Conservation (phyloP, 2,888 invertebrate genomes). For the Syrphus vitripennis region DNA sequence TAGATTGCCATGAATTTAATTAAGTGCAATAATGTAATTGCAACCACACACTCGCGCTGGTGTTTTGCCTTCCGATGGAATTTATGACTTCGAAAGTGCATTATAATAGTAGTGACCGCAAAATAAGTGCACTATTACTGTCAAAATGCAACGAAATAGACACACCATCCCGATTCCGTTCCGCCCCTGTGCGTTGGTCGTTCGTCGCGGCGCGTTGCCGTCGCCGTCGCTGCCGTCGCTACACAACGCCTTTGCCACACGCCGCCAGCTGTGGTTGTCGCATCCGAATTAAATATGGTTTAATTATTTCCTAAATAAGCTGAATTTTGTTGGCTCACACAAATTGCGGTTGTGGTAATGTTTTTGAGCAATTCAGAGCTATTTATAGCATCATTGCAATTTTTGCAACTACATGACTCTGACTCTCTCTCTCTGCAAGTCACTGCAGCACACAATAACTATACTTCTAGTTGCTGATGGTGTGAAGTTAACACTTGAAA, state of each 20-base stretch:
- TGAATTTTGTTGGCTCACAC: slow-evolving; percentile 57
- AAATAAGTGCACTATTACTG: slow-evolving; percentile 71
- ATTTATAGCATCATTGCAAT: background rate
- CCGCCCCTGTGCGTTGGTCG: background rate
- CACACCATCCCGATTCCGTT: slow-evolving; percentile 1
- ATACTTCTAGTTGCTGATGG: too few relatives aligned
- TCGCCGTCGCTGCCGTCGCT: too few relatives aligned
- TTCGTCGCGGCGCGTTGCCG: too few relatives aligned
- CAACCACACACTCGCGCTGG: slow-evolving; percentile 57
- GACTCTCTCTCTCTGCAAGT: background rate
- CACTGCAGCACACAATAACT: background rate
- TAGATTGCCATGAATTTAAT: slow-evolving; percentile 68
- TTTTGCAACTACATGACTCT: background rate
- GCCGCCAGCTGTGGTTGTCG: slow-evolving; percentile 59
- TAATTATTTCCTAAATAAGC: slow-evolving; percentile 71
- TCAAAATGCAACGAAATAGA: slow-evolving; percentile 66
- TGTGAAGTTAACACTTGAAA: slow-evolving; percentile 22
- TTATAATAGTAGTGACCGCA: slow-evolving; percentile 67
- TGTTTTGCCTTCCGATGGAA: slow-evolving; percentile 50
- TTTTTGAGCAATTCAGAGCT: slow-evolving; percentile 20
- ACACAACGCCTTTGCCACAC: background rate
- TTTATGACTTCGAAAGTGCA: slow-evolving; percentile 68
- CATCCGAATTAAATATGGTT: slow-evolving; percentile 70
- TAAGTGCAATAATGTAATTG: slow-evolving; percentile 68
- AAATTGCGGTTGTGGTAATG: slow-evolving; percentile 58